Conservation (phyloP, 2,888 invertebrate species). For the Zygothrica quintamaculata region DNA sequence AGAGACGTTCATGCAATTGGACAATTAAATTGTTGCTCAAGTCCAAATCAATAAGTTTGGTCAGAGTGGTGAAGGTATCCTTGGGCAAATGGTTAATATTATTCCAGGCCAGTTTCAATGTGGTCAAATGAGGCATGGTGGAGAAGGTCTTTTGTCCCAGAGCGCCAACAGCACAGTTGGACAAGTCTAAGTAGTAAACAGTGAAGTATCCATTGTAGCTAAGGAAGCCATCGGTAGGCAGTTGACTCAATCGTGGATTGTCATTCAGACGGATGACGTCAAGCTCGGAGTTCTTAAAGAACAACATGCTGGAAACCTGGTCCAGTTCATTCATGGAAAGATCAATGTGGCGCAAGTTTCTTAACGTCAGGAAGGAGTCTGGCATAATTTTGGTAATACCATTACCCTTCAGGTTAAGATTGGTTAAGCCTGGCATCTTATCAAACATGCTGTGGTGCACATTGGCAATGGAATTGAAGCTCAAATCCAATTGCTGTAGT, state of each 20-base stretch:
- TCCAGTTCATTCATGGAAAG: slow-evolving; percentile 90
- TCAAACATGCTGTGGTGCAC: slow-evolving; percentile 88
- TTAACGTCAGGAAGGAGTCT: slow-evolving; percentile 88
- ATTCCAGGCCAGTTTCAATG: slow-evolving; percentile 89
- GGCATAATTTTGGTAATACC: slow-evolving; percentile 88
- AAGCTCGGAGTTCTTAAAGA: slow-evolving; percentile 89
- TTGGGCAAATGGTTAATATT: slow-evolving; percentile 86
- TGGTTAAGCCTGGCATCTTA: slow-evolving; percentile 87
- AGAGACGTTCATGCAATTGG: slow-evolving; percentile 87
- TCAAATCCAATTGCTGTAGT: slow-evolving; percentile 88
- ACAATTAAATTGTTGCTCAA: slow-evolving; percentile 89
- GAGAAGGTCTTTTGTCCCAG: slow-evolving; percentile 88
- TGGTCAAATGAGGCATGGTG: slow-evolving; percentile 89
- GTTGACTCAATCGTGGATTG: slow-evolving; percentile 88
- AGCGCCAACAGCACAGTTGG: slow-evolving; percentile 89
- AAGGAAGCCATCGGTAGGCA: slow-evolving; percentile 89
- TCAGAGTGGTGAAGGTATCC: slow-evolving; percentile 86
- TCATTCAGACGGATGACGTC: slow-evolving; percentile 89
- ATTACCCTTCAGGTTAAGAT: slow-evolving; percentile 89
- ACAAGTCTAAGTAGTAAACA: slow-evolving; percentile 89
- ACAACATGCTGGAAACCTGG: slow-evolving; percentile 88
- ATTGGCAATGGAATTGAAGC: slow-evolving; percentile 88
- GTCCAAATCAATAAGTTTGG: slow-evolving; percentile 89
- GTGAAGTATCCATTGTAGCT: slow-evolving; percentile 87
- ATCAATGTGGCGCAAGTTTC: slow-evolving; percentile 89